Percentiles rank a stretch among this genome's conserved stretches.
phyloP scores from a whole-genome alignment of 2,797 vertebrate genomes.

The Etheostoma nigrum region DNA sequence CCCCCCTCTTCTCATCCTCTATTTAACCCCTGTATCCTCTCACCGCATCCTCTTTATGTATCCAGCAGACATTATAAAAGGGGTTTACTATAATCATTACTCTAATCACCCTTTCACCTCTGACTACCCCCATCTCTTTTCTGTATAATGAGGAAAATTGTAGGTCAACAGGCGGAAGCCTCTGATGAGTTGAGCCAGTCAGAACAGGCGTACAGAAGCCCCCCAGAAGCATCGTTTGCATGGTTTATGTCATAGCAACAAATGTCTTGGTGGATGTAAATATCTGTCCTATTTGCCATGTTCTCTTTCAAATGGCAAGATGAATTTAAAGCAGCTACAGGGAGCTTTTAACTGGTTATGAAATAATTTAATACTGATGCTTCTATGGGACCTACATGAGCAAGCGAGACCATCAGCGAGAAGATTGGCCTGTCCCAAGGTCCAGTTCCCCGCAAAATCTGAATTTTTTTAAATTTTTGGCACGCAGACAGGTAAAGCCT shows the following conservation, averaged over 20 bases:
- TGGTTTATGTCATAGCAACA: not conserved
- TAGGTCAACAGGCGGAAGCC: constrained; percentile 65
- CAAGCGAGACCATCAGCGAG: too few relatives aligned
- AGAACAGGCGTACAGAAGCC: constrained; percentile 11
- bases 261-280: not conserved
- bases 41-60: constrained; percentile 6
- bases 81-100: constrained; percentile 64
- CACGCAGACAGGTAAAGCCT: too few relatives aligned
- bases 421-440: too few relatives aligned
- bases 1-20: constrained; percentile 13
- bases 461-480: too few relatives aligned
- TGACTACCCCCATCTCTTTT: constrained; percentile 50
- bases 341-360: too few relatives aligned
- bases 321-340: not conserved
- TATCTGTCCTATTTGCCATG: not conserved
- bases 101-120: constrained; percentile 63
- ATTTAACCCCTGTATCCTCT: constrained; percentile 33
- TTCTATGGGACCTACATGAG: too few relatives aligned
- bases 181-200: constrained; percentile 36
- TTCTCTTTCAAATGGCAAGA: not conserved
- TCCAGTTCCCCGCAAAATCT: too few relatives aligned
- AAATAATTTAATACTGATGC: too few relatives aligned
- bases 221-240: not conserved
- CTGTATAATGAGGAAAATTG: constrained; percentile 56
- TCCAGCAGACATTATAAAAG: constrained; percentile 47